Conservation (phyloP, 2,113 vertebrate species). For the Paraplagusia blochii region DNA sequence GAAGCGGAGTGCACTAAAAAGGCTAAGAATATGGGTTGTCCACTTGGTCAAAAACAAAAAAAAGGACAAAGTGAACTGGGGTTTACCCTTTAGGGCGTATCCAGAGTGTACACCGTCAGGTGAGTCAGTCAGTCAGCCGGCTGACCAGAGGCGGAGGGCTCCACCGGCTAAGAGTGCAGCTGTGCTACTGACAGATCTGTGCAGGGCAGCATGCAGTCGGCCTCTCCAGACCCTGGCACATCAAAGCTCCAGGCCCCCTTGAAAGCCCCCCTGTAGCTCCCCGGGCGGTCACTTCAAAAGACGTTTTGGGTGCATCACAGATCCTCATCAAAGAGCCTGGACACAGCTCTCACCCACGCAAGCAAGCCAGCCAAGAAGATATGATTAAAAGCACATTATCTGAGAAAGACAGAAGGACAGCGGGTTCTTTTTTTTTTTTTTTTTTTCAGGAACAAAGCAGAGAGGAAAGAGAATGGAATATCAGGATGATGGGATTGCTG, state of each 20-base stretch:
- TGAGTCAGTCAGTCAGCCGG: slow-evolving; percentile 36
- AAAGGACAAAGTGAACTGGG: background rate
- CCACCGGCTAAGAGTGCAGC: slow-evolving; percentile 59
- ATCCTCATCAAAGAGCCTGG: slow-evolving; percentile 81
- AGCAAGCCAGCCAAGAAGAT: slow-evolving; percentile 61
- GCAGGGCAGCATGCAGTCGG: slow-evolving; percentile 76
- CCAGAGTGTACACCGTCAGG: slow-evolving; percentile 34
- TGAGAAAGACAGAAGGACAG: slow-evolving; percentile 40
- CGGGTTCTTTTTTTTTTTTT: slow-evolving; percentile 34
- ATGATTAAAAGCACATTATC: slow-evolving; percentile 73
- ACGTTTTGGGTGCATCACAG: slow-evolving; percentile 75
- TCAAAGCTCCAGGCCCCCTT: slow-evolving; percentile 67
- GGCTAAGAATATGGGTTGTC: background rate
- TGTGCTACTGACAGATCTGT: slow-evolving; percentile 80
- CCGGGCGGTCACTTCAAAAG: slow-evolving; percentile 80
- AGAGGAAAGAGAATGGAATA: slow-evolving; percentile 28
- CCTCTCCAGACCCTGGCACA: slow-evolving; percentile 67
- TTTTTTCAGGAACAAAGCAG: slow-evolving; percentile 25
- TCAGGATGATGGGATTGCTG: slow-evolving; percentile 32
- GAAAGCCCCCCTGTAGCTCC: slow-evolving; percentile 54
- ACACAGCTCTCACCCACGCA: slow-evolving; percentile 59
- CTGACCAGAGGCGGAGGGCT: slow-evolving; percentile 37
- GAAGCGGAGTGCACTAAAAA: background rate
- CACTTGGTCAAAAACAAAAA: slow-evolving; percentile 3
- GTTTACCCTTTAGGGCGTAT: slow-evolving; percentile 20